A percentile compares a stretch with the other conserved stretches of the same genome.
Evolutionary conservation across 2,797 vertebrate species (phyloP).

Genomic region (Sebastes itinus): DNA sequence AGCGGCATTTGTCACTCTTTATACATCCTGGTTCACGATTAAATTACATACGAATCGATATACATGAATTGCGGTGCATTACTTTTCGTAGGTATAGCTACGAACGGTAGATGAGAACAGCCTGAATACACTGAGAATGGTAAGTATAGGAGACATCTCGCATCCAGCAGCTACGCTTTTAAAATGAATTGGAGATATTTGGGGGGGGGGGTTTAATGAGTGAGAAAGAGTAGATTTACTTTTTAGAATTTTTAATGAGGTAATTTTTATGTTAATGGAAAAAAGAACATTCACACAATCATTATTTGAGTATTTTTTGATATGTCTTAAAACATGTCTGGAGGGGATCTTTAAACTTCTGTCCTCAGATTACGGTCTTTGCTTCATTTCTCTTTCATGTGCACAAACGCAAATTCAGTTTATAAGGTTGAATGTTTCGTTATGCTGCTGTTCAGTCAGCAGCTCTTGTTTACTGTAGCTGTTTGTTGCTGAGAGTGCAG

Average conservation of each 20-base stretch:
- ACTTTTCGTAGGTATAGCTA: no score
- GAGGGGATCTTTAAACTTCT: neutral
- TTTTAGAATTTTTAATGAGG: neutral
- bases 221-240: neutral
- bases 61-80: no score
- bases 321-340: neutral
- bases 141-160: neutral
- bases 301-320: neutral
- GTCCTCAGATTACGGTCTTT: neutral
- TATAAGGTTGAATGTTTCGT: conserved; percentile 2
- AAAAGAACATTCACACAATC: neutral
- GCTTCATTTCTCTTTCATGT: conserved; percentile 9
- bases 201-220: neutral
- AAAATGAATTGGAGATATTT: neutral
- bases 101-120: no score
- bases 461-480: conserved; percentile 21
- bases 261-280: neutral
- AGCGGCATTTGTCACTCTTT: no score
- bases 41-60: no score
- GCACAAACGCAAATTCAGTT: conserved; percentile 33
- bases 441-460: conserved; percentile 28
- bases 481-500: conserved; percentile 9
- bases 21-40: no score
- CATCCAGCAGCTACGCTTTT: neutral
- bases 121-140: neutral